These are phyloP conservation scores for Pseudotriccus pelzelni DNA, from an alignment of 2,797 vertebrate genomes.

Conservation along the genomic window DNA sequence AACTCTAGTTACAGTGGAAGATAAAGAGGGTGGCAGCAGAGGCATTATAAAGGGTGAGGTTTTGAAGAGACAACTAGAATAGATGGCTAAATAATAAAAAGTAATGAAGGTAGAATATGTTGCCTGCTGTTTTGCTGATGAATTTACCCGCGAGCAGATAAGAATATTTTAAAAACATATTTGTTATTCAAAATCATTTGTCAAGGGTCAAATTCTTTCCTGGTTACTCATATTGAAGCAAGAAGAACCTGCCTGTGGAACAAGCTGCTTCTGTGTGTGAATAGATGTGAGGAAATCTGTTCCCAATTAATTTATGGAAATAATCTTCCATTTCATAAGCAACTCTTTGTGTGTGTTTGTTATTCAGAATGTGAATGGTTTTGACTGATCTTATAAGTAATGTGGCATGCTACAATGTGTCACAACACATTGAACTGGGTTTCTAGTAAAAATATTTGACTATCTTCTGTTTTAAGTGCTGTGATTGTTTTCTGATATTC, in stretches of 20 bases:
- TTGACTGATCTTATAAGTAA: constrained; percentile 32
- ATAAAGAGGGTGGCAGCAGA: background rate
- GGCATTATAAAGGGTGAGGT: background rate
- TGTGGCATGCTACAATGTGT: background rate
- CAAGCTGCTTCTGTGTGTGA: constrained; percentile 40
- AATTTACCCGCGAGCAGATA: constrained; percentile 41
- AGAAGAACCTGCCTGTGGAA: constrained; percentile 4
- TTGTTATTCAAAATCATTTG: constrained; percentile 41
- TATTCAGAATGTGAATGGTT: constrained; percentile 29
- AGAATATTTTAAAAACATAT: constrained; percentile 47
- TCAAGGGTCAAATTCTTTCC: constrained; percentile 49
- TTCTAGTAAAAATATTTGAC: constrained; percentile 2
- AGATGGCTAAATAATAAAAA: constrained; percentile 28
- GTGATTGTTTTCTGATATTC: background rate
- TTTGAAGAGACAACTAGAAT: background rate
- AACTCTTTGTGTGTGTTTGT: constrained; percentile 15
- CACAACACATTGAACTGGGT: background rate
- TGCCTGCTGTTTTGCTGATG: constrained; percentile 50
- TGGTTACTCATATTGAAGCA: constrained; percentile 32
- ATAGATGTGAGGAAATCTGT: constrained; percentile 9
- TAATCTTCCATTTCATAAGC: constrained; percentile 38
- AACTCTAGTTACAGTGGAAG: background rate
- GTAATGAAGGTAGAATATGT: constrained; percentile 31
- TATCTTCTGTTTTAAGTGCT: background rate
- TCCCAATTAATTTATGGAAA: constrained; percentile 60